Evolutionary conservation across 2,888 invertebrate species (phyloP), one percentile per base, ranked within the genome.

Genomic region (Spilarctia lutea): DNA sequence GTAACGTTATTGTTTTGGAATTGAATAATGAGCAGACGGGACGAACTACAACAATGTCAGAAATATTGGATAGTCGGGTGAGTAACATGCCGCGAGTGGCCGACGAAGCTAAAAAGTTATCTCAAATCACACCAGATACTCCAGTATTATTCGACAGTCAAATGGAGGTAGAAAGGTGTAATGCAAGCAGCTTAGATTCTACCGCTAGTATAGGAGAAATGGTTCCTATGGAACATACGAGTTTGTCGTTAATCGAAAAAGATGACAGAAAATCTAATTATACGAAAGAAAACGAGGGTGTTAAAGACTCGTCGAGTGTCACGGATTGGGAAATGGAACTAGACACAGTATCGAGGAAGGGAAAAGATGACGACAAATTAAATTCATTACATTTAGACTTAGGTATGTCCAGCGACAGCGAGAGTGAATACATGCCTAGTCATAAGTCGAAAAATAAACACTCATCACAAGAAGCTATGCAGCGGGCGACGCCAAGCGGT

Each of bases 281-380:
- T 77, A 86, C 83, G 69, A 94, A 94, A 81, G 91, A 92, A 71
- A 86, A 88, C 0, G 93, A 92, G n/a, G 90, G 85, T 33, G 90
- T 84, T 4, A 94, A 94, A 78, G 93, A 94, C 76, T 90, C 94
- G 33, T 92, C 96, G 70, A 94, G 93, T 79, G 94, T 94, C 74
- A 93, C 96, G 3, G 97, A 97, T 82, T 97, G 97, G 97, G 97
- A 97, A 88, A 96, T 96, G 93, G 97, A 97, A 85, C 88, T 97
- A 66, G 97, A 96, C 78, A 96, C 96, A 56, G 96, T 92, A 30
- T 86, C 93, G n/a, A 89, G 91, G 48, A 95, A 95, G 77, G 92
- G 91, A 30, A 95, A 96, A 82, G 93, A 93, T 70, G 95, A 94
- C 68, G 94, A 94, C 73, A 96, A 96, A 82, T 85, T 95, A 72